Base-by-base conservation (phyloP, 1,140 invertebrate species). In the Platorchestia sp. region DNA sequence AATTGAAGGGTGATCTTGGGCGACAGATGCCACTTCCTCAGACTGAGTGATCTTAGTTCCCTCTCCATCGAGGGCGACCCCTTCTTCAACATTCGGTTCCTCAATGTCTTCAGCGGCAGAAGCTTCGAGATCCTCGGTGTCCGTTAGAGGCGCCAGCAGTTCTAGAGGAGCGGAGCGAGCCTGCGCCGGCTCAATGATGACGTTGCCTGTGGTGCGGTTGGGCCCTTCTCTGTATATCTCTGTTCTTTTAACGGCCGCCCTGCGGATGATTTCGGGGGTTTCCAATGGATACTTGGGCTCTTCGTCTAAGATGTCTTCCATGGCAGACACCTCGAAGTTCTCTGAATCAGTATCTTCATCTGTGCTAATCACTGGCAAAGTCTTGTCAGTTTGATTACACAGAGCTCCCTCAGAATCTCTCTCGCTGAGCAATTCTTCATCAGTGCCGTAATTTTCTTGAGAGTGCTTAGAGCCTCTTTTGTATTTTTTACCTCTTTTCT, bases 81-180 rank as follows among this genome's bases (percentile, higher is more conserved):
- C 95, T 95, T 41, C 93, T 86, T 95, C 95, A 87, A 95, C 59
- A 45, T 86, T 45, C 59, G 51, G n/a, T n/a, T 91, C 90, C 89
- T 44, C 43, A 0, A 95, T 95, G 87, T 97, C 97, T 95, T 97
- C 97, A 45, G 97, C 97, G 95, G 97, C 97, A 14, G 97, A 98
- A 19, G 97, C 97, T 90, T 97, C 97, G 43, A 98, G 96, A 95
- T 98, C 97, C 97, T 98, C 98, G 22, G 97, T 97, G 96, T 98
- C 97, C 5, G 97, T 98, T 36, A 95, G 95, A n/a, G 91, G 43
- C 45, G 43, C 16, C 14, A 44, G 10, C 16, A 47, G 7, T 40
- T 93, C 91, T 19, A 19, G 43, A 0, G 91, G 91, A 10, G 36
- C 91, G 36, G 43, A 16, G 7, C 91, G 43, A 1, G 44, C 45